Evolutionary conservation across 1,140 invertebrate species (phyloP).

Genomic region (Paralvinella palmiformis): DNA sequence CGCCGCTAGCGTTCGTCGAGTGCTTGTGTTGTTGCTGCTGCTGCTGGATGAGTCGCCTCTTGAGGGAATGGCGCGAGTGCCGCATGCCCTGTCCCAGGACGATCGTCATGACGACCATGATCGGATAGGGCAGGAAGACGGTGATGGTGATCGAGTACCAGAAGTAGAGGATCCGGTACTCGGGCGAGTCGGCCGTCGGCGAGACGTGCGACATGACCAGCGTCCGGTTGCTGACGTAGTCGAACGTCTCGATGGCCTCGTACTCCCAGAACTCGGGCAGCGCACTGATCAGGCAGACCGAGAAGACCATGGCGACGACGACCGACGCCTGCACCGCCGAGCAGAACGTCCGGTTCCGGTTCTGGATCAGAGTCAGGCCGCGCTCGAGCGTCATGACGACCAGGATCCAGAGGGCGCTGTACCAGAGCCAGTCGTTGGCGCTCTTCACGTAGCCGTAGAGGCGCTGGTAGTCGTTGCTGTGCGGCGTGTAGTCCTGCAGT

Average conservation of each 20-base stretch:
- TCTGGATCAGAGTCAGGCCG: not conserved
- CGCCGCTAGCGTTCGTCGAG: too few species aligned
- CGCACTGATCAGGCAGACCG: constrained; percentile 38
- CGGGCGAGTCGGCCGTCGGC: constrained; percentile 26
- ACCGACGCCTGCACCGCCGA: constrained; percentile 33
- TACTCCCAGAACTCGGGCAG: constrained; percentile 45
- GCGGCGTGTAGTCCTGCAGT: constrained; percentile 19
- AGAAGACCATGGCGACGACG: constrained; percentile 34
- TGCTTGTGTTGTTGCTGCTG: too few species aligned
- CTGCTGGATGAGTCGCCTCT: constrained; percentile 26
- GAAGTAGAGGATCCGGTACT: constrained; percentile 40
- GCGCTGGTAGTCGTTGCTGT: constrained; percentile 25
- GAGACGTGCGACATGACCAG: constrained; percentile 28
- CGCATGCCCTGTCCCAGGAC: not conserved
- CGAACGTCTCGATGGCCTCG: constrained; percentile 20
- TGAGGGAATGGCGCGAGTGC: constrained; percentile 24
- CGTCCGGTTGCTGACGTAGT: constrained; percentile 25
- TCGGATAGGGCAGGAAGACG: constrained; percentile 34
- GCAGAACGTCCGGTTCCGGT: constrained; percentile 28
- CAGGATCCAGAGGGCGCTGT: constrained; percentile 40
- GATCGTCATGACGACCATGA: constrained; percentile 26
- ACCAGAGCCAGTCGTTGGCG: constrained; percentile 40
- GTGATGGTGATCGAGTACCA: constrained; percentile 42
- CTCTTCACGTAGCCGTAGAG: constrained; percentile 33
- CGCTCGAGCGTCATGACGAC: constrained; percentile 39